A percentile compares a stretch with the other conserved stretches of the same genome.
phyloP scores from a whole-genome alignment of 2,113 vertebrate species.

The Lasiurus borealis region DNA sequence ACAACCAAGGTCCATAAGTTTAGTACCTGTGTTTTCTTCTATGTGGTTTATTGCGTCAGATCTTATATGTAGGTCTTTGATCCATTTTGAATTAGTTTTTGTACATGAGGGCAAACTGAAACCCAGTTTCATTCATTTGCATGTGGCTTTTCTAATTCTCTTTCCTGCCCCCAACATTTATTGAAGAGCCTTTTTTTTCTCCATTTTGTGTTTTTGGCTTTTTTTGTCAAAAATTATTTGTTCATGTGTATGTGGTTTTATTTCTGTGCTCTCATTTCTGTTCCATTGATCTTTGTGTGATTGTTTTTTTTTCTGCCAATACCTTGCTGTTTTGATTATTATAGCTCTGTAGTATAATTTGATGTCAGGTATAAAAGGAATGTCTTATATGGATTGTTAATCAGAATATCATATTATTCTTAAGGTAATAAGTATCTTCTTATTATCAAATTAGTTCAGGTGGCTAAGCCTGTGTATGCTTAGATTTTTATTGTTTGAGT shows the following conservation, averaged over 20 bases:
- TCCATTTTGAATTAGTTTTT: neutral
- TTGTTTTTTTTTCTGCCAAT: neutral
- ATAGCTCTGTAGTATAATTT: neutral
- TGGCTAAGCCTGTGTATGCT: neutral
- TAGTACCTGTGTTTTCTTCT: neutral
- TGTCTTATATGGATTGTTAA: slow-evolving; percentile 13
- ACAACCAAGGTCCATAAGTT: neutral
- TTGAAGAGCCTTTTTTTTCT: neutral
- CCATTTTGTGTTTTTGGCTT: neutral
- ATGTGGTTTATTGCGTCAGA: neutral
- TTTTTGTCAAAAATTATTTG: neutral
- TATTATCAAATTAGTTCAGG: slow-evolving; percentile 1
- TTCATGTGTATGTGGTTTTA: neutral
- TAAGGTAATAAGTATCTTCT: too few relatives aligned
- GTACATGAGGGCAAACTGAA: neutral
- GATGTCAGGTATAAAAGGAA: slow-evolving; percentile 47
- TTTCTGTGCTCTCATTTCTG: neutral
- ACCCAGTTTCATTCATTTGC: neutral
- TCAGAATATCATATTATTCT: slow-evolving; percentile 6
- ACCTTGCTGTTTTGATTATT: neutral
- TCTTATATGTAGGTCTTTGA: neutral
- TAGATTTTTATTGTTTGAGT: neutral
- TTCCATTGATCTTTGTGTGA: neutral
- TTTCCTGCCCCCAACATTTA: neutral
- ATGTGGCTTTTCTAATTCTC: neutral